phyloP scores from a whole-genome alignment of 2,797 vertebrate species.

The Acanthurus tractus region DNA sequence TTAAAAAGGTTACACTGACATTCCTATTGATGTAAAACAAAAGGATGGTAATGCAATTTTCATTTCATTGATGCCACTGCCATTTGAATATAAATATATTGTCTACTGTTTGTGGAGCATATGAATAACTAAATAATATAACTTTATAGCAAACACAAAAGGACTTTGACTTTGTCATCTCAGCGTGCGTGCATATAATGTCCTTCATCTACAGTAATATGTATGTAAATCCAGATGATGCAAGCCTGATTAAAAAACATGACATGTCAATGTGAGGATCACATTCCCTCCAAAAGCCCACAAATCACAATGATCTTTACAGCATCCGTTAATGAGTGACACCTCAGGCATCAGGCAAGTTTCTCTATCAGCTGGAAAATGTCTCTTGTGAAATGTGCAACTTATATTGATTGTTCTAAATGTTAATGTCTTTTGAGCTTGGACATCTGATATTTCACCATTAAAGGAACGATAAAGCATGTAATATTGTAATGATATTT shows the following conservation, averaged over 20 bases:
- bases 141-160: constrained; percentile 46
- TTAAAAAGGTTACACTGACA: constrained; percentile 74
- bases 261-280: constrained; percentile 35
- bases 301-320: constrained; percentile 70
- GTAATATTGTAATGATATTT: constrained; percentile 86
- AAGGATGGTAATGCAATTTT: constrained; percentile 76
- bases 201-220: constrained; percentile 28
- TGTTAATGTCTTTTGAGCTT: constrained; percentile 83
- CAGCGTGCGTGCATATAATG: not conserved
- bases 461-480: constrained; percentile 83
- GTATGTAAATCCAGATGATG: constrained; percentile 41
- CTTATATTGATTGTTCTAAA: constrained; percentile 86
- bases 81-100: constrained; percentile 69
- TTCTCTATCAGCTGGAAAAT: constrained; percentile 74
- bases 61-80: constrained; percentile 64
- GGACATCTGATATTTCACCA: constrained; percentile 83
- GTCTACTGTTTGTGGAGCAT: constrained; percentile 47
- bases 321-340: constrained; percentile 65
- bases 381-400: constrained; percentile 78
- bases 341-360: constrained; percentile 64
- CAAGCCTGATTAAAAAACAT: constrained; percentile 48
- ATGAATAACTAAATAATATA: constrained; percentile 59
- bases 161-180: constrained; percentile 30
- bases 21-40: constrained; percentile 80
- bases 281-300: constrained; percentile 43